Base-by-base conservation (phyloP, 2,113 vertebrate genomes). In the Myocastor coypus region DNA sequence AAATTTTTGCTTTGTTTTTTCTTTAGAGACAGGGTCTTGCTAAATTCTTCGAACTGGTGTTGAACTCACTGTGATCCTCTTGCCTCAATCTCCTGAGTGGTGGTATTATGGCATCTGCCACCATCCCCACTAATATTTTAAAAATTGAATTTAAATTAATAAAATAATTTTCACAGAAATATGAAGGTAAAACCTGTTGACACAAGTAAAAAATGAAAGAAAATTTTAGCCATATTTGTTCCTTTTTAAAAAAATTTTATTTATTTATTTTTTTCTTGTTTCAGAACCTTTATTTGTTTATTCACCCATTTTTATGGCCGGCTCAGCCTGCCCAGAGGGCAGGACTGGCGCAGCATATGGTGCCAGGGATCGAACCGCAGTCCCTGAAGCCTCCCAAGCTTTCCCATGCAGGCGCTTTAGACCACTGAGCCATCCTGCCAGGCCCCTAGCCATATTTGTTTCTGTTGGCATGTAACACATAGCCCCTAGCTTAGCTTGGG, bases 61-160 rank as follows among this genome's bases (percentile, higher is more conserved):
- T 40, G 69, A 37, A 71, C 69, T 40, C 69, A 71, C n/a, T 71
- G 69, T 71, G n/a, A 71, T 22, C n/a, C 69, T 71, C n/a, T 37
- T 71, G 69, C 69, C n/a, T 40, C 69, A 71, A n/a, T 40, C 69
- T 40, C n/a, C 69, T n/a, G 40, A 22, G 20, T 71, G 69, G 8
- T 71, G 20, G 9, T 20, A 10, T 71, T 24, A 40, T 22, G n/a
- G 19, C 7, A 40, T 40, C 16, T 40, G n/a, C 69, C n/a, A 71
- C 17, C 69, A 71, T 22, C 22, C n/a, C 69, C n/a, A 71, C 9
- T 40, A 19, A 40, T 71, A 71, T 64, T 87, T 80, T 88, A 30
- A 57, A 85, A 66, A 46, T 75, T 63, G 46, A 89, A 63, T 89
- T 89, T 93, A 13, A 55, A 85, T 94, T 82, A 77, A 77, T 89